Evolutionary conservation across 2,888 invertebrate genomes (phyloP), one percentile per base, ranked within the genome.

Genomic region (Coremacera marginata): DNA sequence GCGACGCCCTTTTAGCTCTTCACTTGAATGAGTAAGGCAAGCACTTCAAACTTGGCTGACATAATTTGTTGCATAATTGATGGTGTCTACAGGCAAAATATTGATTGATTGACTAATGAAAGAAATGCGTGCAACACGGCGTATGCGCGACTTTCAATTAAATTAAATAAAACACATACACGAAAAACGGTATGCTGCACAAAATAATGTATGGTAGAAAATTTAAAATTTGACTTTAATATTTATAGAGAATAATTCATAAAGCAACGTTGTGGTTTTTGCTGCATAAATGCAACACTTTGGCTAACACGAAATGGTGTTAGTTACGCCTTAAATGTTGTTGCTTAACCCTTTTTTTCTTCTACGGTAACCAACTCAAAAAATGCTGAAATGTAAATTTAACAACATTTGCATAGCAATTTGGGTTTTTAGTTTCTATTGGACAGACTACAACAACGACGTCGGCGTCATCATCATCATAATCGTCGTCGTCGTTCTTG

Each of bases 321-420:
- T 11, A 44, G 44, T 44, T 44, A 44, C 44, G 44, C 44, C 44
- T 44, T 44, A 11, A 44, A 44, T 44, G 44, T 14, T 44, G 14
- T 44, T 44, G 44, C 44, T 44, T 44, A 11, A 44, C 44, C 44
- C 11, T 44, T 44, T 44, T 37, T 4, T 8, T 37, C 8, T 44
- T 44, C 44, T 44, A 11, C 44, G 44, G 44, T 44, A 11, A 44
- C 11, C 11, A 44, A 44, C 14, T 11, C 44, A 44, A 44, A 44
- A 60, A 60, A 60, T 60, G 57, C 25, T 25, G 27, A 60, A 60
- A 60, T 60, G 57, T 25, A 60, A 60, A 60, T 60, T 60, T 60
- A 11, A 22, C 57, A 60, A 22, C 22, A 60, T 60, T 60, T 60
- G 57, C 57, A 60, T 27, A 60, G 57, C 57, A 60, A 25, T 60